phyloP scores from a whole-genome alignment of 2,888 invertebrate genomes.

The Protophormia terraenovae region DNA sequence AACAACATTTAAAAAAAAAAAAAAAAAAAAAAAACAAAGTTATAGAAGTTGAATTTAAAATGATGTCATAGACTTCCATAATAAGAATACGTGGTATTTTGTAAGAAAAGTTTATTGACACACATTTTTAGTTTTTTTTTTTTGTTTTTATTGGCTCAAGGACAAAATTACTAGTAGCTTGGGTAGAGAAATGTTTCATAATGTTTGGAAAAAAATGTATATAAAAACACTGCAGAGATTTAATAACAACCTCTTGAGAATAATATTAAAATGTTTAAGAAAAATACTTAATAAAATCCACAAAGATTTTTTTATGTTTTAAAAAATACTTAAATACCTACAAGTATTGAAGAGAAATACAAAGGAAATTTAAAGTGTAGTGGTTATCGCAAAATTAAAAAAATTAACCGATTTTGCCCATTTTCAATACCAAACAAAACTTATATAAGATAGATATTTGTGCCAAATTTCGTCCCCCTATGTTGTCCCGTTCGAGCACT shows the following conservation, averaged over 20 bases:
- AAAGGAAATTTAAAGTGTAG: too few relatives aligned
- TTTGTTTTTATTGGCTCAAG: constrained; percentile 12
- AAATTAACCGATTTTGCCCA: too few relatives aligned
- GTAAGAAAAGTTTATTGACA: constrained; percentile 30
- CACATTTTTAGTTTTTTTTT: constrained; percentile 27
- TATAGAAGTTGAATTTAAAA: neutral
- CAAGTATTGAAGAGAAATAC: too few relatives aligned
- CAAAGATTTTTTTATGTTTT: neutral
- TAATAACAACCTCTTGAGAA: neutral
- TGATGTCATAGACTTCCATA: neutral
- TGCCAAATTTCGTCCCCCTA: too few relatives aligned
- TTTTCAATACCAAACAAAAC: too few relatives aligned
- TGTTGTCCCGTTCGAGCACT: too few relatives aligned
- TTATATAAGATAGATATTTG: too few relatives aligned
- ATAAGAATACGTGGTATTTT: neutral
- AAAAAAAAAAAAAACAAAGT: neutral
- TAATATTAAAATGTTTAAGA: neutral
- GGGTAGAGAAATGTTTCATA: neutral
- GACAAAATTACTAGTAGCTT: neutral
- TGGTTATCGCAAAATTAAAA: too few relatives aligned
- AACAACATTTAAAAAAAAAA: too few relatives aligned
- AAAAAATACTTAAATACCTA: neutral
- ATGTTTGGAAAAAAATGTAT: neutral
- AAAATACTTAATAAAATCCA: neutral
- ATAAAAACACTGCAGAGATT: neutral